Evolutionary conservation across 2,888 invertebrate species (phyloP).

Genomic region (Galerucella pusilla): DNA sequence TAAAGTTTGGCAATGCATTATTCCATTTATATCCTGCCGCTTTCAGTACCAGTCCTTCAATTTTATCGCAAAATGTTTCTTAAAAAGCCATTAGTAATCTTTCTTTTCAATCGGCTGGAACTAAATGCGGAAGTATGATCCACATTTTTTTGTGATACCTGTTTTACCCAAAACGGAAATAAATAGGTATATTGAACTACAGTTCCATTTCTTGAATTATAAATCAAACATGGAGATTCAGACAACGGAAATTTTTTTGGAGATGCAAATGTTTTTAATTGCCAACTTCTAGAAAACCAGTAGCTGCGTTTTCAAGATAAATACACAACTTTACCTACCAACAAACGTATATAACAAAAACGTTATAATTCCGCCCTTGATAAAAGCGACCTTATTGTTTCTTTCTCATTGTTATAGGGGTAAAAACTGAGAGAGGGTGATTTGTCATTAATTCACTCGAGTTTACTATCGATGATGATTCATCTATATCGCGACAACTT

Average conservation of each 20-base stretch:
- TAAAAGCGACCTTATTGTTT: slow-evolving; percentile 50
- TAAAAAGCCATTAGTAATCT: too few species aligned
- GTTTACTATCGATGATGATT: slow-evolving; percentile 48
- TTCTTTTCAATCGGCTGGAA: too few species aligned
- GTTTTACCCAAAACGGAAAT: too few species aligned
- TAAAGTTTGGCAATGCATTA: too few species aligned
- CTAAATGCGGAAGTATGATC: too few species aligned
- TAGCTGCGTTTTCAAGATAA: not conserved
- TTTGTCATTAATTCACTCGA: slow-evolving; percentile 49
- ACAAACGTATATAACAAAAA: not conserved
- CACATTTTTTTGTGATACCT: too few species aligned
- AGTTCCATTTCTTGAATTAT: too few species aligned
- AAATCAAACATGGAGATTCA: too few species aligned
- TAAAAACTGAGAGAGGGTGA: slow-evolving; percentile 49
- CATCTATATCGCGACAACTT: slow-evolving; percentile 45
- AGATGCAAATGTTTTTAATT: not conserved
- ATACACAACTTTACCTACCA: not conserved
- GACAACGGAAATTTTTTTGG: not conserved
- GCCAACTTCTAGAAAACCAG: not conserved
- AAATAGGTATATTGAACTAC: too few species aligned
- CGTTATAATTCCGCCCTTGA: slow-evolving; percentile 26
- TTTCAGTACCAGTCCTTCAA: too few species aligned
- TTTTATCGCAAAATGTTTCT: too few species aligned
- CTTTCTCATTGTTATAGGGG: slow-evolving; percentile 50
- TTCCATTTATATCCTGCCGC: too few species aligned